Evolutionary conservation across 2,797 vertebrate species (phyloP).

Genomic region (Rhinella marina): DNA sequence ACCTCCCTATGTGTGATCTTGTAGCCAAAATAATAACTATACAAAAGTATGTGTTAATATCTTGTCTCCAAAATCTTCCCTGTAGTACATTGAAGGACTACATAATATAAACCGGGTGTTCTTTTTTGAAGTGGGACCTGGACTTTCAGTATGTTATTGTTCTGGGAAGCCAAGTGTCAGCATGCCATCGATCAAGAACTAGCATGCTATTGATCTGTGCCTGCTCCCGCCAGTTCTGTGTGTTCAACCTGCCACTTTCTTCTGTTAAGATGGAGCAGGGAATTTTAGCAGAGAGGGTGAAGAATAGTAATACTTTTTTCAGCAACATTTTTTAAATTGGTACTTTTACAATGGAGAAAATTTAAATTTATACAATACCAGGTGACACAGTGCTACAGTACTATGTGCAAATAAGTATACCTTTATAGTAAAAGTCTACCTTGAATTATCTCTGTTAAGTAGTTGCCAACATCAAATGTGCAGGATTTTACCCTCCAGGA

Average conservation of each 20-base stretch:
- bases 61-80: background rate
- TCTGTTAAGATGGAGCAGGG: background rate
- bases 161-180: background rate
- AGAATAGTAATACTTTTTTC: background rate
- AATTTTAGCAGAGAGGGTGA: background rate
- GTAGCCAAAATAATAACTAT: background rate
- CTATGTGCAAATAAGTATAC: background rate
- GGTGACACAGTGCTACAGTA: background rate
- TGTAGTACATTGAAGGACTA: background rate
- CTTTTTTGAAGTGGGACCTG: background rate
- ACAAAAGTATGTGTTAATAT: background rate
- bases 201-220: background rate
- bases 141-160: background rate
- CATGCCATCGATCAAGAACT: conserved; percentile 2
- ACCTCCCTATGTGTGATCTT: background rate
- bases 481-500: background rate
- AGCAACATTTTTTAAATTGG: background rate
- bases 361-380: background rate
- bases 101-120: background rate
- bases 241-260: background rate
- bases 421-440: background rate
- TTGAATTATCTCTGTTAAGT: background rate
- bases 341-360: background rate
- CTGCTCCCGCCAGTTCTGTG: background rate
- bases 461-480: background rate